Evolutionary conservation across 2,888 invertebrate species (phyloP), one percentile per base, ranked within the genome.

Genomic region (Caenorhabditis sp.): DNA sequence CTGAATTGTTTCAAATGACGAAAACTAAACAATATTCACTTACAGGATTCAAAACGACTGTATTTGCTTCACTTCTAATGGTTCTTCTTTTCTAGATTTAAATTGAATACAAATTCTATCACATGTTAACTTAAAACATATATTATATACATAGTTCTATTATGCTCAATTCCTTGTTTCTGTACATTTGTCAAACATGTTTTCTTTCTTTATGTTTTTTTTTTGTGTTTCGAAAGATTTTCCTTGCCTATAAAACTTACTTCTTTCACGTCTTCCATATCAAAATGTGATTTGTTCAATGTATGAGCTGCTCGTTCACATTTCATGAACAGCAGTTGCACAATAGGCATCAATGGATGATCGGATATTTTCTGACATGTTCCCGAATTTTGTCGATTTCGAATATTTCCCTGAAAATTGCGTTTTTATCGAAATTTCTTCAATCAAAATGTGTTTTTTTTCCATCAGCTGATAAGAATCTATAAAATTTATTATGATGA

Each of bases 291-390:
- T 26, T 27, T 23, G 27, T 69, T 63, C 26, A 72, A 65, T 0
- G 55, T 58, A 19, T 57, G 59, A 2, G 50, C 57, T 0, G 66
- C 77, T 10, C 57, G 17, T 60, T 78, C 75, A 62, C 75, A 69
- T 72, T 78, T 78, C 26, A 62, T 21, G 26, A 72, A 23, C 1
- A 78, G 60, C 26, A 76, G 71, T 51, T 70, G 54, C 1, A 76
- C 73, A 12, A 76, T 60, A 17, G 78, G 70, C 65, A 76, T 66
- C 8, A 78, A 58, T 14, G 76, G 78, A 62, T 78, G 78, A 19
- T 43, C 19, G 6, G 58, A 2, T 10, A 78, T 75, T 51, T 65
- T 69, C 19, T 58, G 60, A 2, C 2, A 37, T 10, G 21, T 19
- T 17, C 21, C 26, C 1, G 59, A 59, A 17, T 43, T 43, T 5